phyloP scores from a whole-genome alignment of 37 sponge, comb jelly and placozoan species.

The Amphimedon queenslandica region DNA sequence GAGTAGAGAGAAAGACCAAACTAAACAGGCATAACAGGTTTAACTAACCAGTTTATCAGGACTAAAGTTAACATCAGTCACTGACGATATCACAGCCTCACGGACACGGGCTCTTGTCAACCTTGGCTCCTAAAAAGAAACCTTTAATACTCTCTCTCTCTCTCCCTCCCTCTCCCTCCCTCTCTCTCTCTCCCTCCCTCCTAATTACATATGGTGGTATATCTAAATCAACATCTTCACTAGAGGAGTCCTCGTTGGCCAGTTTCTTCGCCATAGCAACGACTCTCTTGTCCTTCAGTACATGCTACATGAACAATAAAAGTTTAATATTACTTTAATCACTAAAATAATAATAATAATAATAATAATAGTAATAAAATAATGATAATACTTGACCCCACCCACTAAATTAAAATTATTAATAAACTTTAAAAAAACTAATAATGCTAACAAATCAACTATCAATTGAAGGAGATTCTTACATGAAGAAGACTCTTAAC shows the following conservation, averaged over 20 bases:
- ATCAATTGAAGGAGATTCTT: too few species aligned
- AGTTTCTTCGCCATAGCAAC: constrained; percentile 35
- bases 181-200: too few species aligned
- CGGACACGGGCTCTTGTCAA: constrained; percentile 47
- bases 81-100: constrained; percentile 36
- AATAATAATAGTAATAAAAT: too few species aligned
- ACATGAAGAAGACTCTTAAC: constrained; percentile 85
- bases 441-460: too few species aligned
- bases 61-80: constrained; percentile 14
- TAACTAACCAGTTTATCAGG: constrained; percentile 24
- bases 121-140: constrained; percentile 31
- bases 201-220: too few species aligned
- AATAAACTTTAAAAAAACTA: too few species aligned
- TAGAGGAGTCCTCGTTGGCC: constrained; percentile 21
- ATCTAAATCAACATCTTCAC: neutral
- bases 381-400: too few species aligned
- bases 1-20: too few species aligned
- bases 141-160: neutral
- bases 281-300: constrained; percentile 68
- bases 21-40: too few species aligned
- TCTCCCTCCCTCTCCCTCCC: too few species aligned
- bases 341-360: neutral
- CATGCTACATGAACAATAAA: constrained; percentile 36
- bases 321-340: neutral
- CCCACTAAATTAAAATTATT: too few species aligned